Evolutionary conservation across 2,888 invertebrate genomes (phyloP).

Genomic region (Antitype chi): DNA sequence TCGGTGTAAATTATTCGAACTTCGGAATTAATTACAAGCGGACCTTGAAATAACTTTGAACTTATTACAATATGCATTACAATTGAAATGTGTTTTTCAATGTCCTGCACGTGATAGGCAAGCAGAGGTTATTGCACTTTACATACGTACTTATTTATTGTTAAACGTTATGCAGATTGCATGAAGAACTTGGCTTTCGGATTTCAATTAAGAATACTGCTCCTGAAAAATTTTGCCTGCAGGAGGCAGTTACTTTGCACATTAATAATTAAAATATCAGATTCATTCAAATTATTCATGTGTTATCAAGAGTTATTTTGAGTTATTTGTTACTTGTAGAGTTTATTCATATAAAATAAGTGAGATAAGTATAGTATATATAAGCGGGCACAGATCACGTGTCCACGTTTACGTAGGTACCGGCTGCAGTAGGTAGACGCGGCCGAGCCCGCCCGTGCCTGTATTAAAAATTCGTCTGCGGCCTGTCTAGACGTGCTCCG

Average conservation of each 20-base stretch:
- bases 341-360: neutral
- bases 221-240: constrained; percentile 9
- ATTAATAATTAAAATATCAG: neutral
- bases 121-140: constrained; percentile 23
- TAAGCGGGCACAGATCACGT: constrained; percentile 28
- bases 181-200: neutral
- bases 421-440: constrained; percentile 57
- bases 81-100: constrained; percentile 33
- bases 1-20: constrained; percentile 19
- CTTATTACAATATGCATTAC: constrained; percentile 27
- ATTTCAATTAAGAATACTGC: constrained; percentile 1
- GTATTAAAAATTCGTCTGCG: constrained; percentile 87
- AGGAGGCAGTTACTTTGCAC: neutral
- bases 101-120: neutral
- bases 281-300: neutral
- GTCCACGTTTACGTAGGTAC: constrained; percentile 41
- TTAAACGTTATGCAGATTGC: constrained; percentile 13
- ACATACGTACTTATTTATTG: neutral
- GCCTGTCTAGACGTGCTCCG: constrained; percentile 85
- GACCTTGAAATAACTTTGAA: constrained; percentile 37
- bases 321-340: neutral
- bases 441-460: constrained; percentile 63
- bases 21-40: constrained; percentile 25
- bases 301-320: neutral
- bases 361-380: constrained; percentile 1